Base-by-base conservation (phyloP, 2,797 vertebrate species). In the Gadopsis marmoratus region DNA sequence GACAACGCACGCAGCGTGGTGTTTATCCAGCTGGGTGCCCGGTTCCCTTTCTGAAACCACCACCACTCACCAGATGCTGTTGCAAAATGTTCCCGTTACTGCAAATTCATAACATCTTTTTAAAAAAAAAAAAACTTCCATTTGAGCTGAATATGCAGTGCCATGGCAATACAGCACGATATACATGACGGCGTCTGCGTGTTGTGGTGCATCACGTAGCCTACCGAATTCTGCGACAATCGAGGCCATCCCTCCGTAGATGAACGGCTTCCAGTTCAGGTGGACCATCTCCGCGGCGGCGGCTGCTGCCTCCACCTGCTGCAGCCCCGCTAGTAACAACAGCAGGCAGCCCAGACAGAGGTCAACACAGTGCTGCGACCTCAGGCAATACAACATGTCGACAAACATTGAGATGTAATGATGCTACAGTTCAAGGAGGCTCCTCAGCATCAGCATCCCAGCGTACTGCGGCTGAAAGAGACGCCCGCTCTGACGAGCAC, bases 231-330 rank as follows among this genome's bases (percentile, higher is more conserved):
- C 97, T 90, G 97, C 97, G 94, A 98, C 97, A 84, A 98, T 96
- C 84, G 97, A 98, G 93, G 97, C 97, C 95, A 98, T 96, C 86
- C 97, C 97, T 86, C 97, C 97, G 84, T 97, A 99, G 84, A 99
- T 96, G 92, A 99, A 99, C 76, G 97, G 97, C 92, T 99, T 98
- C 97, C 97, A 99, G 93, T 97, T 98, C 81, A 99, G 88, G 91
- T 86, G 96, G 91, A 92, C 90, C 97, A 98, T 98, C 86, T 97
- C 97, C 87, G 94, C 92, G 83, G 91, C 90, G 61, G 95, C 94
- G 83, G 91, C 92, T 69, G 95, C 94, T 7, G 94, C 95, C 51
- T 95, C 96, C 59, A 90, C 94, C 91, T 95, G 95, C 88, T 95
- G 95, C 83, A 96, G 93, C 86, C 94, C 94, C 47, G 94, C 93